These are phyloP conservation scores for Lasioglossum leucozonium DNA, from an alignment of 2,888 invertebrate species.

Conservation along the genomic window DNA sequence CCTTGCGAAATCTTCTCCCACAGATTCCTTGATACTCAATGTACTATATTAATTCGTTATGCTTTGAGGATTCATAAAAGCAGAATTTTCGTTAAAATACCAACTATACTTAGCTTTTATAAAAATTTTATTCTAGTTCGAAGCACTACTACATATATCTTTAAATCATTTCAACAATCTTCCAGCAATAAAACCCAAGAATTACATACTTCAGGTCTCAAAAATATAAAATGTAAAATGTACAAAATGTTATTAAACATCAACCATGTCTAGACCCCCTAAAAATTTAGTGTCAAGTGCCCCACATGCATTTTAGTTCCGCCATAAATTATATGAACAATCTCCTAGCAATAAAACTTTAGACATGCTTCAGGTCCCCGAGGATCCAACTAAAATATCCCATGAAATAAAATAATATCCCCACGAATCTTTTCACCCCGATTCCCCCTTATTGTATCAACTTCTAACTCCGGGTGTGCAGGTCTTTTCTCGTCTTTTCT, in stretches of 20 bases:
- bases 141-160: background rate
- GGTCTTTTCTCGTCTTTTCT: background rate
- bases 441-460: background rate
- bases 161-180: background rate
- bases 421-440: conserved; percentile 76
- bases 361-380: background rate
- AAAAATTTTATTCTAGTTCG: background rate
- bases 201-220: background rate
- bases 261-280: background rate
- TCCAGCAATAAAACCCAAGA: background rate
- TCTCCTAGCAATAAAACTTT: background rate
- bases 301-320: background rate
- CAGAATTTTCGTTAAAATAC: background rate
- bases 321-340: background rate
- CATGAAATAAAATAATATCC: conserved; percentile 75
- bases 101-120: background rate
- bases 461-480: background rate
- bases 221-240: background rate
- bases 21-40: too few species aligned
- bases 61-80: background rate
- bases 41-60: background rate
- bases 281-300: background rate
- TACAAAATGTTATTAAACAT: background rate
- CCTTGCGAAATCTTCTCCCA: too few species aligned
- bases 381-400: background rate